These are phyloP conservation scores for Eutrigla gurnardus DNA, from an alignment of 2,797 vertebrate genomes.

Conservation along the genomic window DNA sequence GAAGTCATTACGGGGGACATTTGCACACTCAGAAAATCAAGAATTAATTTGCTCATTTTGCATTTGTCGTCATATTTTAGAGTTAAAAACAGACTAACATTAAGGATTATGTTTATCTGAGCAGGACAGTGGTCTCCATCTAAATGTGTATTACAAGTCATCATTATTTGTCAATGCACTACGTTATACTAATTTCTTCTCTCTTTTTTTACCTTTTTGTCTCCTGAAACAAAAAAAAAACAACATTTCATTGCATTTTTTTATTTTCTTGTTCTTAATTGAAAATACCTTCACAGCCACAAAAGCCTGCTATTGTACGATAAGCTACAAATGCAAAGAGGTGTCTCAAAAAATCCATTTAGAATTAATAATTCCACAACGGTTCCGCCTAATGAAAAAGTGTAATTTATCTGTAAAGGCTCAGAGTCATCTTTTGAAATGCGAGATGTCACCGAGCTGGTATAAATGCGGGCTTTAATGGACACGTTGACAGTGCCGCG, in stretches of 20 bases:
- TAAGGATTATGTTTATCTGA: neutral
- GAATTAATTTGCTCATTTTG: neutral
- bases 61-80: neutral
- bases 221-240: constrained; percentile 26
- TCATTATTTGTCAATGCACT: constrained; percentile 12
- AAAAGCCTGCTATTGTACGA: constrained; percentile 82
- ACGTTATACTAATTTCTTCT: neutral
- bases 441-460: constrained; percentile 81
- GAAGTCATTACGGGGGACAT: neutral
- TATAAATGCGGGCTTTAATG: constrained; percentile 83
- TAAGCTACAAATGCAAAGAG: constrained; percentile 81
- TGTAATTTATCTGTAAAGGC: constrained; percentile 83
- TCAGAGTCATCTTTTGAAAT: constrained; percentile 82
- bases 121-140: neutral
- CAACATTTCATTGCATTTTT: constrained; percentile 14
- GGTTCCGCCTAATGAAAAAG: constrained; percentile 80
- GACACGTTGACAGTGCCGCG: constrained; percentile 72
- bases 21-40: neutral
- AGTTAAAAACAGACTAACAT: neutral
- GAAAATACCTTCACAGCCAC: constrained; percentile 74
- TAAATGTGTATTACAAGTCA: neutral
- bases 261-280: constrained; percentile 55
- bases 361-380: constrained; percentile 82
- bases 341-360: constrained; percentile 82
- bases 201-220: constrained; percentile 17